Evolutionary conservation across 2,888 invertebrate genomes (phyloP), one percentile per base, ranked within the genome.

Genomic region (Epiblema foenella): DNA sequence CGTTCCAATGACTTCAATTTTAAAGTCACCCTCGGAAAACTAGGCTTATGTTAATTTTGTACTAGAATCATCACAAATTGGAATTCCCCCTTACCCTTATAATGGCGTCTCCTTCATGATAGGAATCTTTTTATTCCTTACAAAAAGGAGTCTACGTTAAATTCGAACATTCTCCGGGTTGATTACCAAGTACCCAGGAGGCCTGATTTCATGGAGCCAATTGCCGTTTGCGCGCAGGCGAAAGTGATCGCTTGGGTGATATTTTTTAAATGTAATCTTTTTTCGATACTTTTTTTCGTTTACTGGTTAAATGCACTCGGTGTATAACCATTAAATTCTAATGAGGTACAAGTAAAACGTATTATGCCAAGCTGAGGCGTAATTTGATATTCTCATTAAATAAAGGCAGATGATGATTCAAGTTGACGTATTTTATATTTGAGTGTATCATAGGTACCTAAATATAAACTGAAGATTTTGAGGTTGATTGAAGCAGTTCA

Each of bases 201-300:
- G 88, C 87, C 87, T 89, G 90, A 89, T 90, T 90, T 89, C 90
- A 85, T 84, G 88, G 84, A 87, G 84, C 84, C 89, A 88, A 92
- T 91, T 89, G 89, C 88, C 87, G 79, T 89, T 89, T 87, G 84
- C 87, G 89, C 88, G 88, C 86, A 85, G 85, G 82, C 83, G 85
- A 88, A 91, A 93, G 88, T 91, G 92, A 91, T 90, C 93, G 84
- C 92, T 83, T 75, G 93, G 93, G 93, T 91, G 88, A 90, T 92
- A 90, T 93, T 93, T 91, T 93, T 92, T 92, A 91, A 92, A 92
- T 91, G 92, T 91, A 88, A 93, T 91, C 88, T 92, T 90, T 92
- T 92, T 89, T 91, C 91, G 89, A 92, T 92, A 91, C 90, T 89
- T 88, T 86, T 87, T 24, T 83, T 88, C 84, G 42, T 49, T 62